Evolutionary conservation across 2,797 vertebrate species (phyloP), one percentile per base, ranked within the genome.

Genomic region (Prionace glauca): DNA sequence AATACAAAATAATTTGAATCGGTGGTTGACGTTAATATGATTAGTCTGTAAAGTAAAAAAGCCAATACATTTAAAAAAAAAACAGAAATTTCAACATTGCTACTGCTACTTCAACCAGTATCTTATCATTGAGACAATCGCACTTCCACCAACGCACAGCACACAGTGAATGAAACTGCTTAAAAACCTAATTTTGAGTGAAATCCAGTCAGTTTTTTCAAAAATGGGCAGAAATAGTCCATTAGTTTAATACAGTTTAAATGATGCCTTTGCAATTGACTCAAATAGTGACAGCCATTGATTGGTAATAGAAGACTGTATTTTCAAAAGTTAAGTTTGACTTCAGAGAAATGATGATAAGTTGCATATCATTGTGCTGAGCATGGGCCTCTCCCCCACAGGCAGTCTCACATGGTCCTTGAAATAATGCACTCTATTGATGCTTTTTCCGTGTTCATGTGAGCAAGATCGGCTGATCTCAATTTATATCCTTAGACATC

Each of bases 381-480:
- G 41, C 0, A 45, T 45, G 41, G 79, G 16, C 20, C 81, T 45
- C 36, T 5, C 32, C 81, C 41, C 18, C 79, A 84, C 36, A 84
- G 14, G 36, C 36, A 84, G 18, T 84, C 18, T 45, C 81, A 8
- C 24, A 36, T 22, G 81, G 7, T 84, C 41, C 11, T 18, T 45
- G 36, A 84, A 84, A 45, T 84, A 84, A 84, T 45, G 81, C 41
- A 84, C 41, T 41, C 41, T 45, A 20, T 45, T 84, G 36, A 84
- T 84, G 41, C 20, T 84, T 45, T 84, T 45, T 45, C 32, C 1
- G 41, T 24, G 81, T 45, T 84, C 41, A 84, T 84, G 9, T 84
- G 81, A 41, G 36, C 81, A 84, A 81, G 81, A 84, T 84, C 41
- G 20, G 41, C 81, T 84, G 81, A 84, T 84, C 81, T 84, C 81